Base-by-base conservation (phyloP, 2,888 invertebrate species). In the Orthonychiurus folsomi region DNA sequence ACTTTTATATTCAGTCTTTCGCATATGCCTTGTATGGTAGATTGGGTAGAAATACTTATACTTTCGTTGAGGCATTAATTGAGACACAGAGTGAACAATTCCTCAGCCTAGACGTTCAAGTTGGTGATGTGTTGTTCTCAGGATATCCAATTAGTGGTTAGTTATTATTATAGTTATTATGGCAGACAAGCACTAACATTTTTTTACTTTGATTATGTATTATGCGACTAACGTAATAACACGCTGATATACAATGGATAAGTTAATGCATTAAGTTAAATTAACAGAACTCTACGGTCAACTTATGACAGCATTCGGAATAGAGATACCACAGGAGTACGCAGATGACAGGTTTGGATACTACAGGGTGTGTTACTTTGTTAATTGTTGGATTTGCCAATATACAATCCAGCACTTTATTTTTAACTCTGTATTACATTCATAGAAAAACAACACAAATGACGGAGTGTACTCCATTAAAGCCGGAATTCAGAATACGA, bases 291-390 rank as follows among this genome's bases (percentile, higher is more conserved):
- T n/a, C n/a, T 52, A 52, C 20, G 52, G 21, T 9, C 5, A 5
- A 21, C 20, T 52, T 20, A 9, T 52, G 52, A 12, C 21, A 12
- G 9, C 20, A 5, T 3, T 52, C 3, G 52, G 24, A 12, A n/a
- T n/a, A n/a, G 52, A 52, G 3, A n/a, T 52, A 12, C 52, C 52
- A 21, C 5, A 9, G 5, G 52, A 52, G 20, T 52, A 12, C 24
- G n/a, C 20, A 23, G 52, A 52, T 20, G 20, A 52, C 20, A 9
- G 52, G 21, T 52, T 52, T 23, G 52, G 9, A 52, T 52, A 12
- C 20, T 52, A 52, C 52, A 12, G 48, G n/a, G 48, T 48, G 15
- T 48, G 12, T n/a, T n/a, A 48, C 48, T 48, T 48, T 48, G n/a
- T 15, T 12, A 12, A 48, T 48, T 12, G 15, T 48, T 48, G 12